Base-by-base conservation (phyloP, 2,797 vertebrate species). In the Numenius phaeopus region DNA sequence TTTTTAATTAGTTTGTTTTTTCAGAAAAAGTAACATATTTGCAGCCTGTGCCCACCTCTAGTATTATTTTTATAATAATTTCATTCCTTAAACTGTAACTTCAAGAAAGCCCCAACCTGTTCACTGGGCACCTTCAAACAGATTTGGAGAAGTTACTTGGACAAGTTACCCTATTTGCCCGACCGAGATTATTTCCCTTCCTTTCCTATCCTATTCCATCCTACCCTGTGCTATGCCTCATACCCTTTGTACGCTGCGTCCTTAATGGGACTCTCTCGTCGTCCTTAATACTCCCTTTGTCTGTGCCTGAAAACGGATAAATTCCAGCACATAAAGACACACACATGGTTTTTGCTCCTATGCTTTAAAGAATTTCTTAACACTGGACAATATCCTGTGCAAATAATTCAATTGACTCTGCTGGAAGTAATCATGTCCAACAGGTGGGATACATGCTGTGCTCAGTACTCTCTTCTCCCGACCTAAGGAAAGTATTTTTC, bases 1-100 rank as follows among this genome's bases (percentile, higher is more conserved):
- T 57, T 89, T 94, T 89, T 67, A 93, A 95, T 94, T 73, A 67
- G 37, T 29, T 84, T 70, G 17, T 11, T 71, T 83, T 61, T 67
- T 79, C 67, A 81, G 30, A 78, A 89, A 58, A 73, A 59, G 27
- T 58, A 86, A 82, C 10, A 21, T 50, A 86, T 86, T 79, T 93
- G 30, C 44, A 90, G 90, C 7, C 37, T 80, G 27, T 22, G 23
- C 40, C 59, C 57, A 90, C 29, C 14, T 37, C 27, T 64, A 87
- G 30, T 57, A 84, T 46, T 77, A 71, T 84, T 90, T 80, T 96
- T 8, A 22, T 39, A 83, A 83, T 27, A 82, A 83, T 75, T 73
- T 71, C 9, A 92, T 73, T 95, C 49, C 16, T 66, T 87, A 66
- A 61, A 79, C 49, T 37, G 9, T 20, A 84, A 76, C 24, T 77